Percentiles rank a stretch among this genome's conserved stretches.
Conservation (phyloP, 2,888 invertebrate species). For the Lasioglossum calceatum region DNA sequence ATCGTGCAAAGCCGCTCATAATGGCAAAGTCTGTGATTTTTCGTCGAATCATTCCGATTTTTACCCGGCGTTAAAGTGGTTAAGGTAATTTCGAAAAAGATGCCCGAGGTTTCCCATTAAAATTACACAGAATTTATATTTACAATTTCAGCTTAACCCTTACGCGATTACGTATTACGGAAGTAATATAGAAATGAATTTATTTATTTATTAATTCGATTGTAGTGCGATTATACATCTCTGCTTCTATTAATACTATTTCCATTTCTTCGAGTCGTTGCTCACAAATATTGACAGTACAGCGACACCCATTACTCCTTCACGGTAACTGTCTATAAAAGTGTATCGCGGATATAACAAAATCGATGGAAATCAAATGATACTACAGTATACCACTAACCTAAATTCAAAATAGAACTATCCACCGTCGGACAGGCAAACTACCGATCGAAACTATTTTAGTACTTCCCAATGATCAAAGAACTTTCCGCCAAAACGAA, state of each 20-base stretch:
- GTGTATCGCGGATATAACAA: not conserved
- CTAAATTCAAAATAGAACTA: not conserved
- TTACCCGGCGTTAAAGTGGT: not conserved
- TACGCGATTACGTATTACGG: too few relatives aligned
- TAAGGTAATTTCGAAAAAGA: not conserved
- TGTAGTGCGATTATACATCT: not conserved
- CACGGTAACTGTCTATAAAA: not conserved
- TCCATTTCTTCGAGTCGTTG: not conserved
- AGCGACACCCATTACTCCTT: not conserved
- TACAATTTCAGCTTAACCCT: too few relatives aligned
- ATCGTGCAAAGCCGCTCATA: not conserved
- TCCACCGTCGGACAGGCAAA: not conserved
- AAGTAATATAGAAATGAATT: too few relatives aligned
- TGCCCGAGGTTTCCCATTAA: not conserved
- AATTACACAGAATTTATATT: not conserved
- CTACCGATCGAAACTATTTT: not conserved
- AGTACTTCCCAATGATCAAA: not conserved
- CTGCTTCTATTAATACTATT: not conserved
- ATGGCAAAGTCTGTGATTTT: not conserved
- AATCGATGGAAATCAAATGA: slow-evolving; percentile 4
- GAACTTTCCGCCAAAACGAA: not conserved
- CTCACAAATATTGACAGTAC: not conserved
- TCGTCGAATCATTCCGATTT: not conserved
- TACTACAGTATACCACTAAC: not conserved
- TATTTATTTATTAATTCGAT: not conserved